Base-by-base conservation (phyloP, 2,113 vertebrate species). In the Hypomesus transpacificus region DNA sequence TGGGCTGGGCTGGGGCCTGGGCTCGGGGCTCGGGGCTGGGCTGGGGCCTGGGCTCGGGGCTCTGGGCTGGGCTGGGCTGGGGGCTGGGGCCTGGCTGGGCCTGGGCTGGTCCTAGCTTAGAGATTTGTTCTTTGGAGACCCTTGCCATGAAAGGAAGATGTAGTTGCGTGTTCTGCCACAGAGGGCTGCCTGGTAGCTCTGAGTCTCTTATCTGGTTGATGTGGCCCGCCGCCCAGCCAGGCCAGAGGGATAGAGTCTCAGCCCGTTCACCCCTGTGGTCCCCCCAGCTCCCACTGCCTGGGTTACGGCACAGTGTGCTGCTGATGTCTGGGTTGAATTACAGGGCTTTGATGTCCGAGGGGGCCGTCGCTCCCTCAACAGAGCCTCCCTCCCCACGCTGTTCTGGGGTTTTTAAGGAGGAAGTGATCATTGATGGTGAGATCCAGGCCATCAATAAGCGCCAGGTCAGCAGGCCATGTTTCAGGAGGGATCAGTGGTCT, bases 111-210 rank as follows among this genome's bases (percentile, higher is more conserved):
- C 70, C 57, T 69, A 70, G 72, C 79, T 28, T 20, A 5, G 31
- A 34, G 31, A 34, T 34, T 34, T 34, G 24, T 20, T 21, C 73
- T 80, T 26, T 26, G 24, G 62, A 66, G 79, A 66, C 77, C 76
- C 56, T 9, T 51, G 80, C 82, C 88, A 90, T 84, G 88, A 83
- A 88, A 87, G 80, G 75, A 83, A 85, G 85, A 84, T 87, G 90
- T 89, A 83, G 86, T 82, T 82, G 79, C 76, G 85, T 88, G 87
- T 80, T 86, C 70, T 86, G 77, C 76, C 79, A 82, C 80, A 87
- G 71, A 70, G 76, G 80, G 81, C 51, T 14, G 50, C 9, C 52
- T 39, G 14, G 21, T 61, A 39, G 31, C 16, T 22, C 72, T 70
- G n/a, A 67, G 69, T 58, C 82, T 84, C 82, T 86, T 87, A 79